Conservation (phyloP, 2,113 vertebrate species). For the human region GRCh38 chr12:60005501-60006000, state of each 20-base stretch:
- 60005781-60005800: background rate
- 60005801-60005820: background rate
- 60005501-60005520: background rate
- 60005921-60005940: background rate
- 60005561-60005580: background rate
- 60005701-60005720: background rate
- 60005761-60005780: background rate
- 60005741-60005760: background rate
- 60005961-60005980: background rate
- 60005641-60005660: background rate
- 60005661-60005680: background rate
- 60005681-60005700: background rate
- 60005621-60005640: background rate
- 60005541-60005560: background rate
- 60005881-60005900: slow-evolving; percentile 17
- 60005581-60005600: background rate
- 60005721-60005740: background rate
- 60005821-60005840: background rate
- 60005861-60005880: slow-evolving; percentile 39
- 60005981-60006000: background rate
- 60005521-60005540: background rate
- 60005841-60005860: background rate
- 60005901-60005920: background rate
- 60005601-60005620: background rate
- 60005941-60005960: background rate